Percentiles rank a stretch among this genome's conserved stretches.
Conservation (phyloP, 2,888 invertebrate species). For the Psococerastis gibbosa region DNA sequence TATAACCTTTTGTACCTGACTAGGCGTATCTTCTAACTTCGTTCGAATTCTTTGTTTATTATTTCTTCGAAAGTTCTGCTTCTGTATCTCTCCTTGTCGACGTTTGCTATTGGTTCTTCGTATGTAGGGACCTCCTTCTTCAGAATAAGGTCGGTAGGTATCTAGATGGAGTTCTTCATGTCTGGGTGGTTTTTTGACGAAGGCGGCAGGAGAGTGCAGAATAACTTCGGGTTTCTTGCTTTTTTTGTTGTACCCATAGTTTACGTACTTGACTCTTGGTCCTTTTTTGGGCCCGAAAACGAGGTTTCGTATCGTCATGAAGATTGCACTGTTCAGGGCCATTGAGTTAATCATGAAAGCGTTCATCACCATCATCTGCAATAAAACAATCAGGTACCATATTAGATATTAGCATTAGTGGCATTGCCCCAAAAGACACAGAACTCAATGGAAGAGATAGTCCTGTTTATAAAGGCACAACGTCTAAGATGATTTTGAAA, state of each 20-base stretch:
- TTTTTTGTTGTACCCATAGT: slow-evolving; percentile 18
- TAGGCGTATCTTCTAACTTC: too few relatives aligned
- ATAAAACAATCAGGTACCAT: too few relatives aligned
- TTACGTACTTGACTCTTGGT: slow-evolving; percentile 19
- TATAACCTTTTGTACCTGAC: too few relatives aligned
- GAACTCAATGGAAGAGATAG: too few relatives aligned
- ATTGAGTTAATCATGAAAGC: slow-evolving; percentile 21
- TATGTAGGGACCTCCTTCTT: too few relatives aligned
- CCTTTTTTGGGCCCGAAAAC: slow-evolving; percentile 20
- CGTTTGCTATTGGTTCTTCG: background rate
- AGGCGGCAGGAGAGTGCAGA: slow-evolving; percentile 5
- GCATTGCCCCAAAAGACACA: too few relatives aligned
- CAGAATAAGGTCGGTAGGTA: background rate
- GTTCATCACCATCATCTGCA: slow-evolving; percentile 20
- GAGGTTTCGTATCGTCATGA: slow-evolving; percentile 20
- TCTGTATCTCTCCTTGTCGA: background rate
- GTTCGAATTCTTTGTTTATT: too few relatives aligned
- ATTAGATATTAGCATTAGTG: too few relatives aligned
- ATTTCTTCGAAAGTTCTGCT: too few relatives aligned
- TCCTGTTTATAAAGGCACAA: too few relatives aligned
- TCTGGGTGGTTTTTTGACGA: background rate
- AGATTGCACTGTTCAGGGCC: slow-evolving; percentile 20
- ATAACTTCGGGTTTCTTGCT: slow-evolving; percentile 3
- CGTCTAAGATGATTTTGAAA: too few relatives aligned
- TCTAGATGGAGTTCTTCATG: background rate